These are phyloP conservation scores for Tetramorium simillimum DNA, from an alignment of 1,140 invertebrate species.

Conservation along the genomic window DNA sequence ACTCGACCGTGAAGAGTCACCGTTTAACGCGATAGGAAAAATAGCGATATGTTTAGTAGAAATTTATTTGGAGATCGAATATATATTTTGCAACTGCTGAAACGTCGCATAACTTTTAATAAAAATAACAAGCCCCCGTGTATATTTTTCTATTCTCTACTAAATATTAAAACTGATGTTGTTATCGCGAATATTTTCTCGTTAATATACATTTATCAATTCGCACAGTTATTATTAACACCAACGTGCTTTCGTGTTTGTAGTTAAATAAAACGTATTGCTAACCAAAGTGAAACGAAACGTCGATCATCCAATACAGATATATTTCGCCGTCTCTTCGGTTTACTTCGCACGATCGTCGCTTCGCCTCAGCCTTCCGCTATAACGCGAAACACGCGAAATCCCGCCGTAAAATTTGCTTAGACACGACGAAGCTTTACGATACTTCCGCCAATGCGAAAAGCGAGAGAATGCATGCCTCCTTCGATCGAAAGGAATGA, in stretches of 20 bases:
- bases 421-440: conserved; percentile 50
- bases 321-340: conserved; percentile 15
- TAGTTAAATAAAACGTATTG: neutral
- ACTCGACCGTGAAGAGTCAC: neutral
- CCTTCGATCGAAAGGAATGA: conserved; percentile 17
- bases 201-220: neutral
- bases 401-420: conserved; percentile 58
- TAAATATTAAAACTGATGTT: neutral
- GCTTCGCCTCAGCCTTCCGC: neutral
- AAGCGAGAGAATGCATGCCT: conserved; percentile 29
- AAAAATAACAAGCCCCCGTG: neutral
- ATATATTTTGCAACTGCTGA: neutral
- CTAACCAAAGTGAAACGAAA: conserved; percentile 9
- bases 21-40: conserved; percentile 17
- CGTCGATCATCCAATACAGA: neutral
- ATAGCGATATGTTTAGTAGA: neutral
- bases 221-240: neutral
- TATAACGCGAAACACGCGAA: conserved; percentile 45
- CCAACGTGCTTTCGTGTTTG: neutral
- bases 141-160: neutral
- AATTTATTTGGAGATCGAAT: neutral
- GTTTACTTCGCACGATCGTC: conserved; percentile 17
- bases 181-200: neutral
- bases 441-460: conserved; percentile 36
- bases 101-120: conserved; percentile 3